These are phyloP conservation scores for Salmo trutta DNA, from an alignment of 2,797 vertebrate genomes.

Conservation along the genomic window DNA sequence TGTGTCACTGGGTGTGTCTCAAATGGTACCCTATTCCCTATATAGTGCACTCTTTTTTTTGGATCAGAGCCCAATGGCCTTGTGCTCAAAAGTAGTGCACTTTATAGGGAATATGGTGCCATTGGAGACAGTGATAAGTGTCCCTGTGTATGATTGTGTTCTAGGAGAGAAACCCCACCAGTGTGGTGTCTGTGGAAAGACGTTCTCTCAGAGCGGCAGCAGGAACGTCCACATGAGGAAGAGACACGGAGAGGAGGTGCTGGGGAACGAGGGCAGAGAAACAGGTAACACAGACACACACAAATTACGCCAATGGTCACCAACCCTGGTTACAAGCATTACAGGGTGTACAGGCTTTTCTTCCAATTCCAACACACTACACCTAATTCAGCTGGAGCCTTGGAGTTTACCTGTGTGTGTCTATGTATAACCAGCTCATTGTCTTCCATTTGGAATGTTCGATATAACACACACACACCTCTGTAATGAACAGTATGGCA, in stretches of 20 bases:
- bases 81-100: too few relatives aligned
- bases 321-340: too few relatives aligned
- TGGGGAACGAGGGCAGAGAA: slow-evolving; percentile 66
- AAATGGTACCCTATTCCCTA: too few relatives aligned
- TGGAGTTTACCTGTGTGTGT: too few relatives aligned
- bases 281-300: slow-evolving; percentile 61
- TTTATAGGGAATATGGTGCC: too few relatives aligned
- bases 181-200: slow-evolving; percentile 95
- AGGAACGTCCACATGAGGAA: slow-evolving; percentile 97
- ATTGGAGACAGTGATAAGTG: not conserved
- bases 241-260: slow-evolving; percentile 80
- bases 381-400: too few relatives aligned
- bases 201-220: slow-evolving; percentile 97
- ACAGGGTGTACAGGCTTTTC: too few relatives aligned
- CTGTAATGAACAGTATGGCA: slow-evolving; percentile 12
- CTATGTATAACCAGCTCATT: not conserved
- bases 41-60: too few relatives aligned
- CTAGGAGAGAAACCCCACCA: slow-evolving; percentile 96
- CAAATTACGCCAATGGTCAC: slow-evolving; percentile 1
- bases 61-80: too few relatives aligned
- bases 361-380: not conserved
- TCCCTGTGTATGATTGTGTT: slow-evolving; percentile 1
- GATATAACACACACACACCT: not conserved
- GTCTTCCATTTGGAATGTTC: not conserved
- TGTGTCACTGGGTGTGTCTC: too few relatives aligned